phyloP scores from a whole-genome alignment of 2,888 invertebrate species.

The Pasiphila rectangulata region DNA sequence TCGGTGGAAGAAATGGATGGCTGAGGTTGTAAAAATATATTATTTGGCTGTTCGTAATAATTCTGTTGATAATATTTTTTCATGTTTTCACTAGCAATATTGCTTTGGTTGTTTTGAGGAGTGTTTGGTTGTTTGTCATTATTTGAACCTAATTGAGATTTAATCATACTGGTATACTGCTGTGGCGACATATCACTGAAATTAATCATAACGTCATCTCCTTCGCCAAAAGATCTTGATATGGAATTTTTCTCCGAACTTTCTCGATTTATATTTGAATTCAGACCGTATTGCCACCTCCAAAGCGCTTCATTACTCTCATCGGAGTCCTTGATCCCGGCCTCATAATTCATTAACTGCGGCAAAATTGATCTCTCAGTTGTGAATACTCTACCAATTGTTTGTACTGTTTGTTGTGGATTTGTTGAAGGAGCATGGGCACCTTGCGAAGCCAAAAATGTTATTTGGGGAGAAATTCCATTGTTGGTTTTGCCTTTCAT shows the following conservation, averaged over 20 bases:
- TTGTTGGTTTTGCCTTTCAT: constrained; percentile 55
- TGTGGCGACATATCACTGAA: constrained; percentile 70
- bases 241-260: constrained; percentile 62
- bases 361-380: constrained; percentile 64
- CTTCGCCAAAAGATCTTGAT: constrained; percentile 66
- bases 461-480: constrained; percentile 70
- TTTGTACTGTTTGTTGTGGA: constrained; percentile 52
- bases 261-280: constrained; percentile 50
- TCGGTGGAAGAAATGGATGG: constrained; percentile 11
- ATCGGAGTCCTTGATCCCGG: constrained; percentile 55
- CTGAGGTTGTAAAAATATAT: constrained; percentile 5
- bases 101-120: constrained; percentile 29
- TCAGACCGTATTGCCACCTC: constrained; percentile 73
- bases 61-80: constrained; percentile 23
- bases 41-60: constrained; percentile 16
- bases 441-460: constrained; percentile 74
- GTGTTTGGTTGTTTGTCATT: no score
- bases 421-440: constrained; percentile 62
- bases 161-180: constrained; percentile 65
- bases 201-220: constrained; percentile 68
- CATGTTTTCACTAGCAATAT: constrained; percentile 15
- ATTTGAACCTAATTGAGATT: constrained; percentile 50
- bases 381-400: constrained; percentile 55
- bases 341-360: constrained; percentile 70
- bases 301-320: constrained; percentile 67